phyloP scores from a whole-genome alignment of 2,797 vertebrate genomes.

The Clarias pachynema region DNA sequence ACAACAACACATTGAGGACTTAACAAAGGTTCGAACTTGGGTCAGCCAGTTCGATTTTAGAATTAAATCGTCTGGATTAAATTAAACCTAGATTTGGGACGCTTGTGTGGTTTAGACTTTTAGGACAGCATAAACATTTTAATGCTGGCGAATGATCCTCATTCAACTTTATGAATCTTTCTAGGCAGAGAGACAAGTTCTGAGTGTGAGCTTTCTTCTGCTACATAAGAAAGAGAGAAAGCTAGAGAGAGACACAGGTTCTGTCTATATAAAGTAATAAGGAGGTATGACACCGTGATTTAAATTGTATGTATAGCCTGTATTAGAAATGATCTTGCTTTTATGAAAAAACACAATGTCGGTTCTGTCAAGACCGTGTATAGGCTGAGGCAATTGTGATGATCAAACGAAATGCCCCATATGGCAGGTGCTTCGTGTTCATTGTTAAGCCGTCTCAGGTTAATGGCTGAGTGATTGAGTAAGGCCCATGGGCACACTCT shows the following conservation, averaged over 20 bases:
- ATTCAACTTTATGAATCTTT: background rate
- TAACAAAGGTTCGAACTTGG: too few species aligned
- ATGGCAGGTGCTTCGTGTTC: slow-evolving; percentile 11
- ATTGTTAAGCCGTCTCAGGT: slow-evolving; percentile 17
- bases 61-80: background rate
- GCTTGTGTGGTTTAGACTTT: slow-evolving; percentile 2
- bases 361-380: background rate
- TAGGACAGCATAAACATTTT: background rate
- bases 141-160: background rate
- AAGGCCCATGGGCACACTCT: background rate
- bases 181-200: slow-evolving; percentile 35
- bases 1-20: background rate
- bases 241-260: background rate
- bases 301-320: background rate
- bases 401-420: slow-evolving; percentile 12
- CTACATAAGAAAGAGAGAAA: background rate
- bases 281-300: background rate
- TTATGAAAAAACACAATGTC: background rate
- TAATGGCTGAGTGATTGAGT: slow-evolving; percentile 26
- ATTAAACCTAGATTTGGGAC: background rate
- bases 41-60: background rate
- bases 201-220: background rate
- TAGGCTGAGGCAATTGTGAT: background rate
- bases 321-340: background rate
- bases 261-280: slow-evolving; percentile 6